phyloP scores from a whole-genome alignment of 2,888 invertebrate species.

The Hesperia comma region DNA sequence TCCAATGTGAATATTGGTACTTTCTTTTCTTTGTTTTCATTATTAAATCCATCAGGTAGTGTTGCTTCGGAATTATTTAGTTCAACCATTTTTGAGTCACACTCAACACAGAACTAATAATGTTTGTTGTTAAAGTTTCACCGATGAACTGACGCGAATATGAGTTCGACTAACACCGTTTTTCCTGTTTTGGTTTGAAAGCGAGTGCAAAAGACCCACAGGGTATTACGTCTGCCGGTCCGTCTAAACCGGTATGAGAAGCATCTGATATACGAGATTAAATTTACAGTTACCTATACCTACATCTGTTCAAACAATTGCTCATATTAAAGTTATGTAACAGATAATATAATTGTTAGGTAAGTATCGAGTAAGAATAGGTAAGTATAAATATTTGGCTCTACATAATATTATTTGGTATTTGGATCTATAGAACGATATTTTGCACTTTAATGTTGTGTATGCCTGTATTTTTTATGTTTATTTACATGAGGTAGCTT shows the following conservation, averaged over 20 bases:
- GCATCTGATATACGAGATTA: not conserved
- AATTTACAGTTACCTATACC: not conserved
- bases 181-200: slow-evolving; percentile 2
- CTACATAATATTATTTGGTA: too few species aligned
- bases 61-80: not conserved
- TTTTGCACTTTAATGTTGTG: too few species aligned
- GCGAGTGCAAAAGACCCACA: not conserved
- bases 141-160: not conserved
- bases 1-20: slow-evolving; percentile 6
- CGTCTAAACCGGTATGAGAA: not conserved
- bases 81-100: not conserved
- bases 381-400: too few species aligned
- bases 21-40: slow-evolving; percentile 1
- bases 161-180: not conserved
- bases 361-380: too few species aligned
- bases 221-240: not conserved
- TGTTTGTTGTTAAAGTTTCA: not conserved
- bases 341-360: not conserved
- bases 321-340: not conserved
- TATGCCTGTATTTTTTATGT: too few species aligned
- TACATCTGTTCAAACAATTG: not conserved
- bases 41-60: not conserved
- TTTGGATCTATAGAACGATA: too few species aligned
- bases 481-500: too few species aligned
- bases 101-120: not conserved